Base-by-base conservation (phyloP, 2,888 invertebrate species). In the Acanthosepion pharaonis region DNA sequence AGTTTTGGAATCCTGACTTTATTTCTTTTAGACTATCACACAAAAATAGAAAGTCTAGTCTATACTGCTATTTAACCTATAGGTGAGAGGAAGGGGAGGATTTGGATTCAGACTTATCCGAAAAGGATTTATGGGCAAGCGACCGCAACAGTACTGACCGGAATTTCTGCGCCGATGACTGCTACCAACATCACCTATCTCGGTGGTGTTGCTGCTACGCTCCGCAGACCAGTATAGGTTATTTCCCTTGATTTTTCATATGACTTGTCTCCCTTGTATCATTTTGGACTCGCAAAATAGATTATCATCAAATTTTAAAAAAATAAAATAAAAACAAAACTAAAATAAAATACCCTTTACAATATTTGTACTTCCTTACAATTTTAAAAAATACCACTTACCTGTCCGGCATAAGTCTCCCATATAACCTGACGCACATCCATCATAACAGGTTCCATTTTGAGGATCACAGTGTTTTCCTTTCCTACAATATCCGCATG, bases 401-500 rank as follows among this genome's bases (percentile, higher is more conserved):
- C 96, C 95, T 91, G 94, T 94, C 94, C 95, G 95, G 95, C 96
- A 96, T 20, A 94, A 94, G 0, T 93, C 48, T 2, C 96, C 95
- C 95, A 49, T 93, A 53, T 95, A 95, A 15, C 95, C 95, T 93
- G 94, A 91, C 33, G 94, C 95, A 95, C 95, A 95, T 33, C 95
- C 95, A 23, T 49, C 23, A 25, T 91, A 91, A 53, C 96, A 96
- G 91, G 94, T 94, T 11, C 96, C 96, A 28, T 95, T 95, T 28
- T 48, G 59, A 59, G 94, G n/a, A 91, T 95, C 94, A 95, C 96
- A 96, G 8, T 94, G 78, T 6, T 94, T 94, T 18, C 94, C 94
- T 53, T 95, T 78, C 48, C n/a, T 55, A 95, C 97, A 97, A 51
- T 95, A 95, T 0, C 96, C 96, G 95, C 97, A 97, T 23, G 93